Evolutionary conservation across 1,140 invertebrate species (phyloP).

Genomic region (Mercenaria mercenaria): DNA sequence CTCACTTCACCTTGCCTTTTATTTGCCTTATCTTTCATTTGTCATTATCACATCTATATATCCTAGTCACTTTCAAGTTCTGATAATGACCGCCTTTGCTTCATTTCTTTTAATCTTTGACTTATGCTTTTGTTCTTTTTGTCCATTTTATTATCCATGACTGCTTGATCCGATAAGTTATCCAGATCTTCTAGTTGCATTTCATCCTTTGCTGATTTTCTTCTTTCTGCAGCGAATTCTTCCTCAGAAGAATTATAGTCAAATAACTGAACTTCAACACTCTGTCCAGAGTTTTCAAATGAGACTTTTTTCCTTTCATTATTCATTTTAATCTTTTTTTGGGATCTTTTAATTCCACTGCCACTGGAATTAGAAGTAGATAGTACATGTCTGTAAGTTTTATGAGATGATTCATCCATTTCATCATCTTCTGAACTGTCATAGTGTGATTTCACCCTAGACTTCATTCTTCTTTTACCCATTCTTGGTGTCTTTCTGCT

Average conservation of each 20-base stretch:
- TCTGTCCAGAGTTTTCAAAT: background rate
- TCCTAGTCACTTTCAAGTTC: too few species aligned
- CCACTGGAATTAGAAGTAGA: background rate
- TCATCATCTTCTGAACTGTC: background rate
- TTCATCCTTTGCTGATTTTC: background rate
- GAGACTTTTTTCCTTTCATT: background rate
- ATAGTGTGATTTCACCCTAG: background rate
- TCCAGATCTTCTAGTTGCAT: background rate
- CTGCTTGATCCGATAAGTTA: background rate
- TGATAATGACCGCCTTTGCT: background rate
- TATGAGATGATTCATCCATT: background rate
- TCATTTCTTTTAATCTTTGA: slow-evolving; percentile 5
- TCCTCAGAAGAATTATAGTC: background rate
- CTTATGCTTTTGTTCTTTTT: background rate
- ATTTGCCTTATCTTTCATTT: too few species aligned
- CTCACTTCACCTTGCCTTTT: too few species aligned
- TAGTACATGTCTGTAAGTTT: background rate
- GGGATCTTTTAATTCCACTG: background rate
- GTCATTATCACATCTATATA: too few species aligned
- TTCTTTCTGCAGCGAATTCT: background rate
- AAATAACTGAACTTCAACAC: background rate
- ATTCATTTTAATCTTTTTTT: background rate
- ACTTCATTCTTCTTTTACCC: background rate
- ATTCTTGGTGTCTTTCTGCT: background rate
- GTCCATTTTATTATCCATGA: background rate